A percentile compares a stretch with the other conserved stretches of the same genome.
These are phyloP conservation scores for Sinopyrophorus schimmeli DNA, from an alignment of 2,888 invertebrate species.

Conservation along the genomic window DNA sequence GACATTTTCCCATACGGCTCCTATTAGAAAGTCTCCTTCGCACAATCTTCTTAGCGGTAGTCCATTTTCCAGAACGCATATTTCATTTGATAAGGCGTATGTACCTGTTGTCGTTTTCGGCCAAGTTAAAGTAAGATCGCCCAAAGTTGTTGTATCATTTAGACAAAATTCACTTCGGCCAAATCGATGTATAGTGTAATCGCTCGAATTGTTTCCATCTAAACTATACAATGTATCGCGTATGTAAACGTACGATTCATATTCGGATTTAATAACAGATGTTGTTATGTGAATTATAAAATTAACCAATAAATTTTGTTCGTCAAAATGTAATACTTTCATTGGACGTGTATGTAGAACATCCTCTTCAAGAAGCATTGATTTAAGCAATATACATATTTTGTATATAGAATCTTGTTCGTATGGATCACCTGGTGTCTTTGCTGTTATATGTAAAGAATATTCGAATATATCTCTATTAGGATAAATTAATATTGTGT, in stretches of 20 bases:
- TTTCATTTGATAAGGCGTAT: slow-evolving; percentile 55
- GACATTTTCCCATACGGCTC: slow-evolving; percentile 58
- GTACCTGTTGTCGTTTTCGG: slow-evolving; percentile 56
- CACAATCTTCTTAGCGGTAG: slow-evolving; percentile 61
- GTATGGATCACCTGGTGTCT: neutral
- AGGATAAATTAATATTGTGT: slow-evolving; percentile 11
- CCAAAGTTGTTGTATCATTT: neutral
- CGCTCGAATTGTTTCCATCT: too few species aligned
- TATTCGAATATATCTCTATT: neutral
- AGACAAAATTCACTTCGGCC: neutral
- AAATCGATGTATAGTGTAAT: neutral
- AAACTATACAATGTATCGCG: too few species aligned
- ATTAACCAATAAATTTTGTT: neutral
- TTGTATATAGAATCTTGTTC: neutral
- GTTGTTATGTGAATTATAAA: slow-evolving; percentile 2
- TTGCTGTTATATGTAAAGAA: neutral
- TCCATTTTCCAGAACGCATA: slow-evolving; percentile 61
- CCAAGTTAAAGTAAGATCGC: slow-evolving; percentile 44
- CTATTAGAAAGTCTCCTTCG: slow-evolving; percentile 59
- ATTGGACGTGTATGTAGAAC: neutral
- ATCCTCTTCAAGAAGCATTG: neutral
- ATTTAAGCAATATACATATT: too few species aligned
- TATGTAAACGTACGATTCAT: neutral
- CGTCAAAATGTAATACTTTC: neutral
- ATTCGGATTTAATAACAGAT: neutral